Evolutionary conservation across 2,888 invertebrate species (phyloP).

Genomic region (Heliconius sara): DNA sequence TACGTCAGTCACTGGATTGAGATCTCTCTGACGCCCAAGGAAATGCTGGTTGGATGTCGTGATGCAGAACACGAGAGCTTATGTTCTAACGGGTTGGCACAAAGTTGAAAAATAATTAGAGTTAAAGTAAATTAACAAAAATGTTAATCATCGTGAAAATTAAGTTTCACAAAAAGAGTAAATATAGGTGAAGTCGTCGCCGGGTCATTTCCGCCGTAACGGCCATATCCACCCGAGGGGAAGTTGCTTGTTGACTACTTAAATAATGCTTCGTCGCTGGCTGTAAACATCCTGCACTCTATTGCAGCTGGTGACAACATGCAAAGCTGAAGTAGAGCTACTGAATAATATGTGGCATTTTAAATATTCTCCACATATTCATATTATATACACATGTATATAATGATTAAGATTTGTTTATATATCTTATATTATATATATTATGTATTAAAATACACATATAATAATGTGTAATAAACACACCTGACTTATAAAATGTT

Average conservation of each 20-base stretch:
- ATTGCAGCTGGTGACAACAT: slow-evolving; percentile 21
- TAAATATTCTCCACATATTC: not conserved
- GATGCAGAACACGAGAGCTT: no score
- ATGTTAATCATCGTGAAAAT: slow-evolving; percentile 22
- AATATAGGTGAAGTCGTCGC: slow-evolving; percentile 25
- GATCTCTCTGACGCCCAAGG: no score
- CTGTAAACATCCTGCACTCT: slow-evolving; percentile 26
- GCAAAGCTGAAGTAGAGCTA: not conserved
- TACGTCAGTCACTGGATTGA: no score
- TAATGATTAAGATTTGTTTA: no score
- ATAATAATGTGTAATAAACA: no score
- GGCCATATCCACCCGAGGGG: slow-evolving; percentile 31
- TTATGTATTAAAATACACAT: no score
- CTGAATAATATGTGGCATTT: not conserved
- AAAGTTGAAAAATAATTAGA: slow-evolving; percentile 1
- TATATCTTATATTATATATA: no score
- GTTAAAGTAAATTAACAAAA: slow-evolving; percentile 18
- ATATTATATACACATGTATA: no score
- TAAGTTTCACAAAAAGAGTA: slow-evolving; percentile 35
- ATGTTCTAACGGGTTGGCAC: not conserved
- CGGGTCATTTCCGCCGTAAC: slow-evolving; percentile 31
- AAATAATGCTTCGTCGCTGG: slow-evolving; percentile 19
- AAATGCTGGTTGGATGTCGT: no score
- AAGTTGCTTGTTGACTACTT: slow-evolving; percentile 33
- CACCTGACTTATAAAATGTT: no score